These are phyloP conservation scores for Ammodytes dubius DNA, from an alignment of 2,113 vertebrate species.

Conservation along the genomic window DNA sequence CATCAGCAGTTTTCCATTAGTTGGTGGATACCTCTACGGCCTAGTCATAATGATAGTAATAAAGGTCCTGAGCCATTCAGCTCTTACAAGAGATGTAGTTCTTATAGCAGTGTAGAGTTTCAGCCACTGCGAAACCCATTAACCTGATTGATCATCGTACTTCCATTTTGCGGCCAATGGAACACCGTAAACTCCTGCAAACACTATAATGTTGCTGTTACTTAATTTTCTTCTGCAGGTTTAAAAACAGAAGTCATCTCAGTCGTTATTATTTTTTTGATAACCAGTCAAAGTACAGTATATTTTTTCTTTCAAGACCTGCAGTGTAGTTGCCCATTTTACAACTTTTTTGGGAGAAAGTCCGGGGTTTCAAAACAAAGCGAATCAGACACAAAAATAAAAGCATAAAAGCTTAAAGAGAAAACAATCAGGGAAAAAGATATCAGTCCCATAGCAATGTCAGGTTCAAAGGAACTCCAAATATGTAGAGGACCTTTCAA, in stretches of 20 bases:
- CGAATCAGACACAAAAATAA: neutral
- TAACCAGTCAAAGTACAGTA: neutral
- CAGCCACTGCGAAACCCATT: neutral
- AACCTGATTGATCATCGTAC: neutral
- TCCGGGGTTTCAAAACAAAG: neutral
- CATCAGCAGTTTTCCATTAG: neutral
- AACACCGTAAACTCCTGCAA: neutral
- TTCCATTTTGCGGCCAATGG: neutral
- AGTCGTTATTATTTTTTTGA: neutral
- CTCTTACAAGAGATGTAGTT: neutral
- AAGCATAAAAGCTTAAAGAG: neutral
- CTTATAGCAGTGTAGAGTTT: neutral
- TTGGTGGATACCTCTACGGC: neutral
- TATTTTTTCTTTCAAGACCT: neutral
- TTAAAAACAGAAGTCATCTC: no score
- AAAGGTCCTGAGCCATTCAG: neutral
- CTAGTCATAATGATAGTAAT: neutral
- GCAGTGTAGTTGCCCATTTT: neutral
- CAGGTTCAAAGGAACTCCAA: conserved; percentile 3
- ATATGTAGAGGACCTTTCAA: conserved; percentile 24
- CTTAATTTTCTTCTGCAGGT: neutral
- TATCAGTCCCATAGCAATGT: neutral
- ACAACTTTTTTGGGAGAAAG: neutral
- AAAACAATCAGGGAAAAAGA: neutral
- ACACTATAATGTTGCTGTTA: neutral